phyloP scores from a whole-genome alignment of 2,888 invertebrate genomes.

The Papilio gigon region DNA sequence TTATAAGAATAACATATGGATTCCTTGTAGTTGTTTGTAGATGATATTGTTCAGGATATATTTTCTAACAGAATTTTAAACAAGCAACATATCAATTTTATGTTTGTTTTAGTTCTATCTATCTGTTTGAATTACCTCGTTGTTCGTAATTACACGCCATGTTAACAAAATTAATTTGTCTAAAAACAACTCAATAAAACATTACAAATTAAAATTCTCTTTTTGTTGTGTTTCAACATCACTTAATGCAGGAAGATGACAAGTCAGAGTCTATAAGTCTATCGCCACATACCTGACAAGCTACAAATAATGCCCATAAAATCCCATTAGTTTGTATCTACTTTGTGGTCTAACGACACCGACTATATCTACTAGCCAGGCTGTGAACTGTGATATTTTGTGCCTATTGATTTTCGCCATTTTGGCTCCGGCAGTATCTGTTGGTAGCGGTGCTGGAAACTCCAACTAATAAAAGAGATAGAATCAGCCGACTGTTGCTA shows the following conservation, averaged over 20 bases:
- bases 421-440: no score
- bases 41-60: background rate
- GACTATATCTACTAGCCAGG: no score
- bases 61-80: background rate
- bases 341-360: background rate
- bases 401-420: no score
- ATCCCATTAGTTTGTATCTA: background rate
- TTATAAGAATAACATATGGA: background rate
- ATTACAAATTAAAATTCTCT: no score
- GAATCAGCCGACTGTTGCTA: no score
- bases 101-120: background rate
- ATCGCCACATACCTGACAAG: background rate
- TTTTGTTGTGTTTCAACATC: background rate
- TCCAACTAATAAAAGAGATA: no score
- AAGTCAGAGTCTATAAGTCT: background rate
- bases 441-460: no score
- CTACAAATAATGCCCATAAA: background rate
- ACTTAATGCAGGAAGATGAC: background rate
- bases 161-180: slow-evolving; percentile 7
- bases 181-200: background rate
- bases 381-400: no score
- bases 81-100: background rate
- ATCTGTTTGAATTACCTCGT: background rate
- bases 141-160: slow-evolving; percentile 1
- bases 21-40: background rate